phyloP scores from a whole-genome alignment of 1,140 invertebrate genomes.

The Drosophila truncata region DNA sequence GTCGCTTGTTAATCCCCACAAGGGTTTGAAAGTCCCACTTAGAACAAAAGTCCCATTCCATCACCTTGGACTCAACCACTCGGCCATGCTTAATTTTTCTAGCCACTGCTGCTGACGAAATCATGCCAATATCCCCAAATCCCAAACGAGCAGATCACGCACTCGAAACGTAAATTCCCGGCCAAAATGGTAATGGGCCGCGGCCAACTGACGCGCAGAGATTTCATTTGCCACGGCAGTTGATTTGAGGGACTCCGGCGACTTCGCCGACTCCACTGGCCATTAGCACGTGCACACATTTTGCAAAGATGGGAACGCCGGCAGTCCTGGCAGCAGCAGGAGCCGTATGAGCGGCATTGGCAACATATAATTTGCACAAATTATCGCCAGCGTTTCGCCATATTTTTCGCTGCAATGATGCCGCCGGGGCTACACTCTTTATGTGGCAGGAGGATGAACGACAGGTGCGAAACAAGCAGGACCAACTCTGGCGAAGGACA shows the following conservation, averaged over 20 bases:
- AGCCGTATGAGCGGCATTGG: conserved; percentile 32
- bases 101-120: conserved; percentile 70
- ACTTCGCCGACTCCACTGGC: conserved; percentile 42
- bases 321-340: conserved; percentile 28
- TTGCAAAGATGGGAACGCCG: conserved; percentile 48
- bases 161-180: conserved; percentile 66
- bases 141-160: conserved; percentile 49
- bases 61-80: not conserved
- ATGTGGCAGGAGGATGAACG: conserved; percentile 23
- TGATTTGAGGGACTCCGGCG: conserved; percentile 63
- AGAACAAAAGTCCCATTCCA: not conserved
- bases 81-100: not conserved
- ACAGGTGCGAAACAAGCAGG: conserved; percentile 77
- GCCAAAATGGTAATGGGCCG: conserved; percentile 70
- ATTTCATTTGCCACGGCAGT: conserved; percentile 52
- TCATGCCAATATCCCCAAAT: conserved; percentile 68
- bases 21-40: not conserved
- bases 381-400: conserved; percentile 73
- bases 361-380: conserved; percentile 80
- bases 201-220: conserved; percentile 65
- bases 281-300: conserved; percentile 79
- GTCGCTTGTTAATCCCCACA: not conserved
- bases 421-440: conserved; percentile 63
- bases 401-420: conserved; percentile 76
- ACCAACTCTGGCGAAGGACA: conserved; percentile 56